phyloP scores from a whole-genome alignment of 2,888 invertebrate genomes.

The Helicoverpa assulta region DNA sequence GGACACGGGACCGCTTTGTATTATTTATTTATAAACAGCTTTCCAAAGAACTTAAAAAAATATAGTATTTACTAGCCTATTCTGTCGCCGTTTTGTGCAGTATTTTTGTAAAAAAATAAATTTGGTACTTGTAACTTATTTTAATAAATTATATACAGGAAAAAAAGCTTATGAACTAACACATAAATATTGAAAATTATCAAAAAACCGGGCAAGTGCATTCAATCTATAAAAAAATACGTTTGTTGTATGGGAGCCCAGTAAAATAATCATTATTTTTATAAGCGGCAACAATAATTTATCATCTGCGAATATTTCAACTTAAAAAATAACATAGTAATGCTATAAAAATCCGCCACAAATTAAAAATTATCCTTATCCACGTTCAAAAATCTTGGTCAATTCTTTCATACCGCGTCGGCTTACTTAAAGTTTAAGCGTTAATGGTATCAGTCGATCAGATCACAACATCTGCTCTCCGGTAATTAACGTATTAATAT shows the following conservation, averaged over 20 bases:
- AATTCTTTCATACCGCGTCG: constrained; percentile 26
- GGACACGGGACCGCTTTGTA: constrained; percentile 21
- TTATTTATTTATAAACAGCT: constrained; percentile 23
- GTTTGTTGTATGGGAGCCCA: too few relatives aligned
- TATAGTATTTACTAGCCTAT: neutral
- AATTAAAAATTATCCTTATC: constrained; percentile 37
- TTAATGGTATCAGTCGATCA: constrained; percentile 64
- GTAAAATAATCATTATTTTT: too few relatives aligned
- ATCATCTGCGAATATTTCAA: too few relatives aligned
- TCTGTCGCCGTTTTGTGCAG: neutral
- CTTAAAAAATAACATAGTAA: too few relatives aligned
- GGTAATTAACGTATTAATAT: constrained; percentile 68
- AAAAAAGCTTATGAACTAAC: too few relatives aligned
- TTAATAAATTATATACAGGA: too few relatives aligned
- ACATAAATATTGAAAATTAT: too few relatives aligned
- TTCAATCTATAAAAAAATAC: too few relatives aligned
- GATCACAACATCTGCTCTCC: constrained; percentile 58
- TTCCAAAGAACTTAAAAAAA: neutral
- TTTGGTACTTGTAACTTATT: too few relatives aligned
- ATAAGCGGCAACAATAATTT: too few relatives aligned
- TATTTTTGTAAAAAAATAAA: neutral
- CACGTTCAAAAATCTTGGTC: constrained; percentile 27
- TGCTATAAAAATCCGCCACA: too few relatives aligned
- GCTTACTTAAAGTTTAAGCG: constrained; percentile 54
- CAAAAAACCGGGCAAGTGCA: too few relatives aligned